Evolutionary conservation across 1,140 invertebrate species (phyloP).

Genomic region (Tetramorium simillimum): DNA sequence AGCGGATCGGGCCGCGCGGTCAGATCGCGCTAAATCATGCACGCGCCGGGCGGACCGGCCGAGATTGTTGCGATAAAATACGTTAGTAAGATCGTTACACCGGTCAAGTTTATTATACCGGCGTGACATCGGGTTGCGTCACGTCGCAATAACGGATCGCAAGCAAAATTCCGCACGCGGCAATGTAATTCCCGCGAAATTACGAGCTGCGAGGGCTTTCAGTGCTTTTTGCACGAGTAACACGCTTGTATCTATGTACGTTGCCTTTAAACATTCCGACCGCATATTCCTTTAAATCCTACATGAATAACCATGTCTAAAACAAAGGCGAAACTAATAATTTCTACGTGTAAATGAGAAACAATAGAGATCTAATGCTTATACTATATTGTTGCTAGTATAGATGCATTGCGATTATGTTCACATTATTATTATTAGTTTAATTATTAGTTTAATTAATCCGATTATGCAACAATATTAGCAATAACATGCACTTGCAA

Average conservation of each 20-base stretch:
- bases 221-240: background rate
- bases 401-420: background rate
- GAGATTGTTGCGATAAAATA: conserved; percentile 49
- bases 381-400: background rate
- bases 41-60: too few relatives aligned
- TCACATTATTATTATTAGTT: background rate
- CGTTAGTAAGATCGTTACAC: conserved; percentile 43
- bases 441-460: background rate
- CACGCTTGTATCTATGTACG: background rate
- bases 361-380: background rate
- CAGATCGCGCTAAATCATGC: conserved; percentile 49
- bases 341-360: background rate
- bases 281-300: background rate
- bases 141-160: conserved; percentile 23
- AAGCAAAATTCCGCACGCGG: conserved; percentile 31
- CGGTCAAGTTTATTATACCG: conserved; percentile 44
- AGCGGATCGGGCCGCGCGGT: background rate
- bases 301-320: background rate
- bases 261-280: background rate
- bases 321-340: background rate
- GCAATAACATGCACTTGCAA: background rate
- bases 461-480: background rate
- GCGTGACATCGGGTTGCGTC: background rate
- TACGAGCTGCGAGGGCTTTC: conserved; percentile 28
- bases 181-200: conserved; percentile 29